Base-by-base conservation (phyloP, 2,113 vertebrate species). In the Macroglossus sobrinus region DNA sequence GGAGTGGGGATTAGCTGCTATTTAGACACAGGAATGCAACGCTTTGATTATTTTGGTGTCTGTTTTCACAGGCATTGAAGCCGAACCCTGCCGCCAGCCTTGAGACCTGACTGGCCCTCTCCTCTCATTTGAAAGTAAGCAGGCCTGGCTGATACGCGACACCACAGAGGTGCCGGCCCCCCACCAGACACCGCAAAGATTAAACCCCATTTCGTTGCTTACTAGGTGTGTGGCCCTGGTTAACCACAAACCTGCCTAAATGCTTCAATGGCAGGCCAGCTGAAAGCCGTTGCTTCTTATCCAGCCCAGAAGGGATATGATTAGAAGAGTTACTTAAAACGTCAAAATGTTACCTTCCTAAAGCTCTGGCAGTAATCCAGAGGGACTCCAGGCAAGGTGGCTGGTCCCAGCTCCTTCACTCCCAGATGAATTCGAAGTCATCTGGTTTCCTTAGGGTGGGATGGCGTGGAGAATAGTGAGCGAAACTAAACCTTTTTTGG, bases 191-290 rank as follows among this genome's bases (percentile, higher is more conserved):
- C 61, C 0, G 2, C 89, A 69, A 5, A 13, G 7, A 71, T 72
- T 88, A 97, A 96, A 88, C 59, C 55, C 80, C 61, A 30, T 57
- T 78, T 89, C 35, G 40, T 43, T 12, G 71, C 66, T 91, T 13
- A 35, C 87, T 33, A 82, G 93, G 81, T 93, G 90, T 97, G 96
- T 92, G 94, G 94, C 92, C 87, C 94, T 71, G 97, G 97, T 96
- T 97, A 97, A 97, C 97, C 97, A 89, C 97, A 98, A 97, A 78
- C 84, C 90, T 4, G 22, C 79, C 84, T 89, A 45, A 75, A 55
- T 0, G 26, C 80, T 88, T 85, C 84, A 4, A 74, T 12, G 57
- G 57, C 76, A 40, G 63, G 30, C 82, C 81, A 16, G 59, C 89
- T 74, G 45, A 82, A 88, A 92, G 87, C 59, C 8, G 1, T n/a